phyloP scores from a whole-genome alignment of 2,888 invertebrate species.

The Aphelenchoides bicaudatus region DNA sequence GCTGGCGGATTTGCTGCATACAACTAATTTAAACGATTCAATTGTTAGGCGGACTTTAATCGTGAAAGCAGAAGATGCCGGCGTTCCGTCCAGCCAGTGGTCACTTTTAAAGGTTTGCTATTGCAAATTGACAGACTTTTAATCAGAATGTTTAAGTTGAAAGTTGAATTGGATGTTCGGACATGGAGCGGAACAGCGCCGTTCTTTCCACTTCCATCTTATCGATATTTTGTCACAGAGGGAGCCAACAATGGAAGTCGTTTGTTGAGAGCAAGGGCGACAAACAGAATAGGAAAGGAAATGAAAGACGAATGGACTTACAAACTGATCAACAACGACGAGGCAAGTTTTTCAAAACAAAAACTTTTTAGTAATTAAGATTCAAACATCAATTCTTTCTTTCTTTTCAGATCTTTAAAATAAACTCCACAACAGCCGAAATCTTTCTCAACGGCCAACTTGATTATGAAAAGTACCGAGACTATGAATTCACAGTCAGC shows the following conservation, averaged over 20 bases:
- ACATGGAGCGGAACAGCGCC: slow-evolving; percentile 34
- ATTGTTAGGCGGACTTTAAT: slow-evolving; percentile 5
- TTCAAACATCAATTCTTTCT: background rate
- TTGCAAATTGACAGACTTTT: no score
- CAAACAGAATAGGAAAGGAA: slow-evolving; percentile 19
- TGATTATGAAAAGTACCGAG: slow-evolving; percentile 31
- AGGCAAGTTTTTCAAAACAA: slow-evolving; percentile 16
- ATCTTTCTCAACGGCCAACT: slow-evolving; percentile 21
- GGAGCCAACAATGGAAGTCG: slow-evolving; percentile 9
- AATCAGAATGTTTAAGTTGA: slow-evolving; percentile 6
- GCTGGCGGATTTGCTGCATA: slow-evolving; percentile 3
- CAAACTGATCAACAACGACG: slow-evolving; percentile 31
- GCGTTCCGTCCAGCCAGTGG: slow-evolving; percentile 27
- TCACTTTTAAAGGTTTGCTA: no score
- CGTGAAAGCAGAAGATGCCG: slow-evolving; percentile 25
- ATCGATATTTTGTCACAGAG: slow-evolving; percentile 30
- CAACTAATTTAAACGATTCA: no score
- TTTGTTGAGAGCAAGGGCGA: slow-evolving; percentile 28
- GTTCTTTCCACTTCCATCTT: slow-evolving; percentile 30
- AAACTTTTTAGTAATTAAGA: background rate
- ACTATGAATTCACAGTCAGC: slow-evolving; percentile 31
- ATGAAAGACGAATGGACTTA: slow-evolving; percentile 27
- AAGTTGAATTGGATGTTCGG: slow-evolving; percentile 20
- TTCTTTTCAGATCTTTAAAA: slow-evolving; percentile 35
- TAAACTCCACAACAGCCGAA: slow-evolving; percentile 35